These are phyloP conservation scores for Scolopax bukidnonensis DNA, from an alignment of 2,797 vertebrate species.

Conservation along the genomic window DNA sequence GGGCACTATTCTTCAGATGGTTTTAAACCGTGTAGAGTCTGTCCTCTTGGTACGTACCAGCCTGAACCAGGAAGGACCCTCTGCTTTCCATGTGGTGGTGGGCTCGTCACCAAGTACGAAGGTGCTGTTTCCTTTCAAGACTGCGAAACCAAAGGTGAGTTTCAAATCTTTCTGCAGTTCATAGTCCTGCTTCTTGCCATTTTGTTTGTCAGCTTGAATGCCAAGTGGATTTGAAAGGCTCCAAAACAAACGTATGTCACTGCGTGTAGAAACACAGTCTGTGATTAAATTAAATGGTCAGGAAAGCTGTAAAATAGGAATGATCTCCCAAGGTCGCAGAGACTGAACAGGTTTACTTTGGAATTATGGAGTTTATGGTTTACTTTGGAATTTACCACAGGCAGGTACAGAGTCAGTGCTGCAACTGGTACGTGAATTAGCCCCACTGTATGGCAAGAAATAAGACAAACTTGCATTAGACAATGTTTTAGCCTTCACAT, in stretches of 20 bases:
- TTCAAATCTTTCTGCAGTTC: not conserved
- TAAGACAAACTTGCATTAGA: not conserved
- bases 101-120: slow-evolving; percentile 89
- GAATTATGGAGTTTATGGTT: not conserved
- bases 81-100: slow-evolving; percentile 93
- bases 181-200: not conserved
- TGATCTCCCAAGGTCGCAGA: not conserved
- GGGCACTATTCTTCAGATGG: slow-evolving; percentile 91
- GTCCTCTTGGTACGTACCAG: slow-evolving; percentile 88
- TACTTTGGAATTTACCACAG: not conserved
- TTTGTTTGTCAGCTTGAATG: not conserved
- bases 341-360: not conserved
- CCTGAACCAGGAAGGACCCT: slow-evolving; percentile 89
- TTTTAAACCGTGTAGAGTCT: slow-evolving; percentile 89
- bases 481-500: not conserved
- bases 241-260: not conserved
- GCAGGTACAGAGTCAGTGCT: not conserved
- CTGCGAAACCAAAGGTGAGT: slow-evolving; percentile 94
- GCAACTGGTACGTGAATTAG: not conserved
- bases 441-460: not conserved
- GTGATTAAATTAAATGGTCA: not conserved
- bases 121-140: slow-evolving; percentile 90
- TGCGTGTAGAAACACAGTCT: fast-evolving
- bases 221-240: not conserved
- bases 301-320: not conserved